Percentiles rank a stretch among this genome's conserved stretches.
Evolutionary conservation across 1,140 invertebrate species (phyloP).

Genomic region (Ceratina japonica): DNA sequence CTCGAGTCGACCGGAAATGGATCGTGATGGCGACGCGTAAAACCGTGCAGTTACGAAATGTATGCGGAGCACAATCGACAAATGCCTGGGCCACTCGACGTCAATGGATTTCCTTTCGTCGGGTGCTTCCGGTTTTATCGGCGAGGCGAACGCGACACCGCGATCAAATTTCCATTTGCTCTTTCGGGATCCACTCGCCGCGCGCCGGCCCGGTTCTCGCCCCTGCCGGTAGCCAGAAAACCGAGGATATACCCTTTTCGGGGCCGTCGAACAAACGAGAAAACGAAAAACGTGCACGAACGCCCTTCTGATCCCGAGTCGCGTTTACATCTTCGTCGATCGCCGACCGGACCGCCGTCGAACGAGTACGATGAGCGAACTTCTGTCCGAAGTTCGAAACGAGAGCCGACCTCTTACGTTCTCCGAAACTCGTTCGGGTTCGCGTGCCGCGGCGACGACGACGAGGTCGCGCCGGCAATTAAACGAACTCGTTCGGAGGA

Average conservation of each 20-base stretch:
- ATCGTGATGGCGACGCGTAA: conserved; percentile 17
- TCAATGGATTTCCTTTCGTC: conserved; percentile 18
- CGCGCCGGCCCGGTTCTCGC: not conserved
- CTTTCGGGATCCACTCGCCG: not conserved
- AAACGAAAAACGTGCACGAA: not conserved
- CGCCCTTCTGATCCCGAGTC: too few relatives aligned
- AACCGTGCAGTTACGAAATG: conserved; percentile 22
- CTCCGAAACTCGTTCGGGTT: not conserved
- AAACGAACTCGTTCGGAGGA: conserved; percentile 2
- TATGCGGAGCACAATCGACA: conserved; percentile 25
- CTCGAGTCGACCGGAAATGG: conserved; percentile 23
- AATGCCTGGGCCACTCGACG: conserved; percentile 15
- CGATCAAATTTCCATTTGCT: conserved; percentile 7
- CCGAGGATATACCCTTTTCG: not conserved
- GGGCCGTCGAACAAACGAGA: not conserved
- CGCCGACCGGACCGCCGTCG: too few relatives aligned
- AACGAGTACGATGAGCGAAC: too few relatives aligned
- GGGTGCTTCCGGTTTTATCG: not conserved
- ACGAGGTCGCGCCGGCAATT: not conserved
- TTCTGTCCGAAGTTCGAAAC: too few relatives aligned
- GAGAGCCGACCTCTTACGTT: not conserved
- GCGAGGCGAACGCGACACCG: not conserved
- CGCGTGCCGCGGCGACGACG: too few relatives aligned
- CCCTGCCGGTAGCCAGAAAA: not conserved
- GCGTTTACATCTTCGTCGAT: too few relatives aligned